phyloP scores from a whole-genome alignment of 2,888 invertebrate species.

The Rosalia funebris region DNA sequence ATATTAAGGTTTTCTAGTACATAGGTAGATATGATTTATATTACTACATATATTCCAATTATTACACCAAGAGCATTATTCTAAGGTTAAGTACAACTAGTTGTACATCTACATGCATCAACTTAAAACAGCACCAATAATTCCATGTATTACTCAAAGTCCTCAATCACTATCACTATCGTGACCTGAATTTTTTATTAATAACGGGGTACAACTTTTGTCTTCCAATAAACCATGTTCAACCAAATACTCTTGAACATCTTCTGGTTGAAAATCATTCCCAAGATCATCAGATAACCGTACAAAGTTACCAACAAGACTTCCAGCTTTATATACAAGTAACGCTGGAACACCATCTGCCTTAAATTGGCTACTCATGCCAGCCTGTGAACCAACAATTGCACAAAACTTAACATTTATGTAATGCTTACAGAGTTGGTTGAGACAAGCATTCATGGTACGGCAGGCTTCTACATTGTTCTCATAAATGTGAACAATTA shows the following conservation, averaged over 20 bases:
- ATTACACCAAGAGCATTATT: too few species aligned
- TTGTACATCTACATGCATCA: too few species aligned
- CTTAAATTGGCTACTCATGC: slow-evolving; percentile 87
- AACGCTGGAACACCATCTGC: slow-evolving; percentile 90
- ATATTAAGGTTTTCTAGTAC: too few species aligned
- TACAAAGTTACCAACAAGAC: slow-evolving; percentile 92
- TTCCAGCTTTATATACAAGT: slow-evolving; percentile 88
- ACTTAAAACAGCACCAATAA: slow-evolving; percentile 1
- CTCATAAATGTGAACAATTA: slow-evolving; percentile 91
- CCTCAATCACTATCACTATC: slow-evolving; percentile 52
- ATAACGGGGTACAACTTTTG: slow-evolving; percentile 69
- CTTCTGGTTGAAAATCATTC: slow-evolving; percentile 88
- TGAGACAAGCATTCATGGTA: slow-evolving; percentile 86
- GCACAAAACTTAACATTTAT: slow-evolving; percentile 89
- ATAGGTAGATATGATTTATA: too few species aligned
- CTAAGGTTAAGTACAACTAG: too few species aligned
- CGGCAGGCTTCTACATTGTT: slow-evolving; percentile 74
- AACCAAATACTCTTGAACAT: slow-evolving; percentile 89
- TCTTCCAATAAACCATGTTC: slow-evolving; percentile 86
- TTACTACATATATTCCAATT: too few species aligned
- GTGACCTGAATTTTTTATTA: slow-evolving; percentile 59
- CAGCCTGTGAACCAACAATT: slow-evolving; percentile 82
- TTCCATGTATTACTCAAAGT: neutral
- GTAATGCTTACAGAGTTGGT: slow-evolving; percentile 80
- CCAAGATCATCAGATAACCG: slow-evolving; percentile 87